Base-by-base conservation (phyloP, 2,797 vertebrate species). In the Psittacula echo region DNA sequence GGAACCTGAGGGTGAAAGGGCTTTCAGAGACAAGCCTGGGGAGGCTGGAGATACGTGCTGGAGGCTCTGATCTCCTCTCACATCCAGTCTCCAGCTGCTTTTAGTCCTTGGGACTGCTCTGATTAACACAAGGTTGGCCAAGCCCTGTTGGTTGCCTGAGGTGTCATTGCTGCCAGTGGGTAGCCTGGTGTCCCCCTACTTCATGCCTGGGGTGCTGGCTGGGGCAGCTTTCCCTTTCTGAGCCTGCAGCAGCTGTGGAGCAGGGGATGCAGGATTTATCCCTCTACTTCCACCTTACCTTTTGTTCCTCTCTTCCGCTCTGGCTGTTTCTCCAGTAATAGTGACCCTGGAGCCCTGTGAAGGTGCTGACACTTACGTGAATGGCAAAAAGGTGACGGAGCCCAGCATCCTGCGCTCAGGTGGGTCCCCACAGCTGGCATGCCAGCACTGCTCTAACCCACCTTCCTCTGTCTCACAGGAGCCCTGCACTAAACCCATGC, bases 331-430 rank as follows among this genome's bases (percentile, higher is more conserved):
- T 48, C 8, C 48, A 98, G 97, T 98, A 79, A 98, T 98, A 66
- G 99, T 99, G 70, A 98, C 99, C 74, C 97, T 99, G 37, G 99
- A 99, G 97, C 99, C 99, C 4, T 99, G 99, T 44, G 99, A 99
- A 78, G 99, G 98, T 11, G 99, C 99, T 3, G 99, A 99, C 97
- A 99, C 98, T 5, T 99, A 99, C 0, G 99, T 99, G 92, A 99
- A 99, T 0, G 99, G 99, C 91, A 99, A 99, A 97, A 98, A 99
- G 93, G 99, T 99, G 96, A 99, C 98, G 0, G 99, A 99, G 93
- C 96, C 98, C 44, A 99, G 99, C 72, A 75, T 99, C 86, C 98
- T 99, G 80, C 98, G 98, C 97, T 99, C 99, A 98, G 99, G 99
- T 99, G 91, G 22, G 97, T 92, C 16, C 30, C 6, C 3, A 2